Evolutionary conservation across 2,888 invertebrate species (phyloP), one percentile per base, ranked within the genome.

Genomic region (Lochmaea capreae): DNA sequence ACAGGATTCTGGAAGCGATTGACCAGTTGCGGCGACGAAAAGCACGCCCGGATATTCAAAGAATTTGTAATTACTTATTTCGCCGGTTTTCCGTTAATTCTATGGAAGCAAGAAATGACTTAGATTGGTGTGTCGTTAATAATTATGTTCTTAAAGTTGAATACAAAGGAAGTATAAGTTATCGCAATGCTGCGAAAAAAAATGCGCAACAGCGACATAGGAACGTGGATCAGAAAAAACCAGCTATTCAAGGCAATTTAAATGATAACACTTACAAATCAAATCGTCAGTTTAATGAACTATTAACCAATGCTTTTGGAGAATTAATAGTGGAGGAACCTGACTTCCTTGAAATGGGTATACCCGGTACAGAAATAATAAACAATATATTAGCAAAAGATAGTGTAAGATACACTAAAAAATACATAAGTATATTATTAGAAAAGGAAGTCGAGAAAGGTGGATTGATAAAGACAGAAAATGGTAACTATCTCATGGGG

Each of bases 151-250:
- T 93, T 78, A 94, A 94, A 89, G 95, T 95, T 43, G 94, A 95
- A 84, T 95, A 95, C 86, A 96, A 95, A 88, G 95, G 95, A 82
- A 94, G 92, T 87, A 93, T 93, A 79, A 95, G 94, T 88, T 95
- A 95, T 85, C 90, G 95, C 82, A 95, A 94, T 88, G 93, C 94
- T 65, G 92, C 93, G 67, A 94, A 92, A 89, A 87, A 87, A 80
- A 85, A 83, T 79, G 85, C 85, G 67, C 86, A 93, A 90, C 91
- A 90, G 87, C 83, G 86, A 77, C 84, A 79, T 65, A 79, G 84
- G 77, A 72, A 74, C 58, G 62, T 62, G 14, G 52, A 65, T 61
- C 71, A 67, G 12, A 72, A 62, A 67, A 62, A 66, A 62, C 66
- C 71, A 69, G 14, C 68, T 33, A 65, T 72, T 72, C 76, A 77